Conservation (phyloP, 2,797 vertebrate species). For the Sciurus vulgaris region DNA sequence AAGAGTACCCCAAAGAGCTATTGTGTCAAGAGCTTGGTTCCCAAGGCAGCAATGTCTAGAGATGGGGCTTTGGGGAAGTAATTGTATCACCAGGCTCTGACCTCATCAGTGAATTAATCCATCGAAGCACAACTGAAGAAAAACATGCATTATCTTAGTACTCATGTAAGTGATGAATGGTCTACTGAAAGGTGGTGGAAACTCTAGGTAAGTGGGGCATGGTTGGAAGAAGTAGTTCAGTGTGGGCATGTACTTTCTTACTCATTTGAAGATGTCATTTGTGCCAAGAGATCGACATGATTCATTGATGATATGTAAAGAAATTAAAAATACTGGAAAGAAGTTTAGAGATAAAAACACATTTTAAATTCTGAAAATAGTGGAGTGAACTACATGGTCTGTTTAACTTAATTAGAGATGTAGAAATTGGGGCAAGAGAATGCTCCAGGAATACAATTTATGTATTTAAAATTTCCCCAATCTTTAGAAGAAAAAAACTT, state of each 20-base stretch:
- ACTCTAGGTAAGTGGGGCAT: too few species aligned
- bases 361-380: not conserved
- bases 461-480: not conserved
- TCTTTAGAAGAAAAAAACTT: not conserved
- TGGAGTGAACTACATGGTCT: not conserved
- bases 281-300: not conserved
- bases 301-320: not conserved
- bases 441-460: not conserved
- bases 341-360: not conserved
- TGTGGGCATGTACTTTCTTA: not conserved
- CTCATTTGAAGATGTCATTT: not conserved
- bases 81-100: too few species aligned
- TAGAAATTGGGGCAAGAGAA: not conserved
- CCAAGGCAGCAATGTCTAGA: too few species aligned
- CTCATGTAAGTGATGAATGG: not conserved
- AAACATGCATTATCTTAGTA: not conserved
- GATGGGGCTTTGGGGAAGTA: too few species aligned
- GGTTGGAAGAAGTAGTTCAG: too few species aligned
- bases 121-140: not conserved
- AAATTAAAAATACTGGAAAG: not conserved
- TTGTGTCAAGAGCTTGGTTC: too few species aligned
- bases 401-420: not conserved
- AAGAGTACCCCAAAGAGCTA: too few species aligned
- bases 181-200: too few species aligned
- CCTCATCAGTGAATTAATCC: too few species aligned